Conservation (phyloP, 2,797 vertebrate species). For the Rhincodon typus region DNA sequence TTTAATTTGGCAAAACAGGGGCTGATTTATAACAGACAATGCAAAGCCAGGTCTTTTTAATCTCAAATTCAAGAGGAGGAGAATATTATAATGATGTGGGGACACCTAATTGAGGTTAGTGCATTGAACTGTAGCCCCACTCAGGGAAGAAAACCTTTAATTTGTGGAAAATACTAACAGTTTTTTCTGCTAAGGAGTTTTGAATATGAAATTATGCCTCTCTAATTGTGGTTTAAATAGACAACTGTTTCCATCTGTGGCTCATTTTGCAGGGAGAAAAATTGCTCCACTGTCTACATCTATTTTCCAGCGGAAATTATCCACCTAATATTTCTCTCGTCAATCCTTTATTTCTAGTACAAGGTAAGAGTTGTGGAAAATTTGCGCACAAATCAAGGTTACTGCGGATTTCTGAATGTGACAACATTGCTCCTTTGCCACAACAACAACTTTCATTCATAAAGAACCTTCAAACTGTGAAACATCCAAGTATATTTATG, state of each 20-base stretch:
- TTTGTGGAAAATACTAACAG: constrained; percentile 6
- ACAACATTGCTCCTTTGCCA: neutral
- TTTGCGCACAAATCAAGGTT: neutral
- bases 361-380: neutral
- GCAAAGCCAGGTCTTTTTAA: neutral
- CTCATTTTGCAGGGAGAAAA: neutral
- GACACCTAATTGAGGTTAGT: constrained; percentile 25
- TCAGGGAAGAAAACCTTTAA: constrained; percentile 9
- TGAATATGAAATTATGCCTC: constrained; percentile 18
- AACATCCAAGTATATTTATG: neutral
- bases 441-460: neutral
- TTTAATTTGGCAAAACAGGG: neutral
- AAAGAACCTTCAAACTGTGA: neutral
- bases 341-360: too few relatives aligned
- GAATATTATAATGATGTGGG: neutral
- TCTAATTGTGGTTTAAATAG: constrained; percentile 10
- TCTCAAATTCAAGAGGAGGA: constrained; percentile 3
- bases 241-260: constrained; percentile 13
- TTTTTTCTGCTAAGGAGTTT: neutral
- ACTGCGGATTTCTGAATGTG: neutral
- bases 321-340: neutral
- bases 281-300: neutral
- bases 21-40: constrained; percentile 10
- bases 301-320: neutral
- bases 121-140: neutral